Percentiles rank a stretch among this genome's conserved stretches.
phyloP scores from a whole-genome alignment of 2,113 vertebrate species.

The Corythoichthys haematopterus region DNA sequence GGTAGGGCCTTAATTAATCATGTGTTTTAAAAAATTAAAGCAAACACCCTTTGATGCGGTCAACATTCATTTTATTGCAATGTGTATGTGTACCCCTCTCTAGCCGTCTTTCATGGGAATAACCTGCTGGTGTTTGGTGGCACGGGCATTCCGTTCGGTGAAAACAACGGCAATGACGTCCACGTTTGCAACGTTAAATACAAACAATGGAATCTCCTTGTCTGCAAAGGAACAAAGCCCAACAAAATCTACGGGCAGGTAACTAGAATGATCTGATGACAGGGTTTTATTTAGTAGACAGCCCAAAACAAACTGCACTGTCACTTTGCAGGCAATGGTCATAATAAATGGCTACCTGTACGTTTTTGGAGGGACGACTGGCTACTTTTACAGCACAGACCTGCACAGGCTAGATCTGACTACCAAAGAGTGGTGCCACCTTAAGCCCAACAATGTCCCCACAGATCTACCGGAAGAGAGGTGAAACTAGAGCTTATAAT shows the following conservation, averaged over 20 bases:
- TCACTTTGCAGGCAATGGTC: conserved; percentile 83
- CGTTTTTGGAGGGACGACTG: conserved; percentile 97
- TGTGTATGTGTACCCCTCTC: not conserved
- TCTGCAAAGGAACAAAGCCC: conserved; percentile 91
- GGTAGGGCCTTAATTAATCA: too few species aligned
- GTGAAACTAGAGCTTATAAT: conserved; percentile 38
- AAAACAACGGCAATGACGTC: conserved; percentile 94
- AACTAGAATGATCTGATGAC: not conserved
- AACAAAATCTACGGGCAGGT: conserved; percentile 97
- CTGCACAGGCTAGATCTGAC: conserved; percentile 92
- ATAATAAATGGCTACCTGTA: conserved; percentile 95
- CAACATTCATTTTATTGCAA: not conserved
- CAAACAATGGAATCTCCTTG: conserved; percentile 91
- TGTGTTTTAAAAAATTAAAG: too few species aligned
- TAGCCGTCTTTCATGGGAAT: conserved; percentile 91
- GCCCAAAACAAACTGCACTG: not conserved
- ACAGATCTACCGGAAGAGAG: conserved; percentile 92
- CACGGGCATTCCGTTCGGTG: conserved; percentile 94
- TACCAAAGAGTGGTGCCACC: conserved; percentile 90
- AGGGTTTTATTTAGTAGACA: not conserved
- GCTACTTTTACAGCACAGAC: conserved; percentile 95
- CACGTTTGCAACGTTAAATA: conserved; percentile 96
- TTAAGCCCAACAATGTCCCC: conserved; percentile 89
- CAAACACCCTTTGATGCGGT: too few species aligned
- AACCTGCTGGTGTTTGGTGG: conserved; percentile 96